Evolutionary conservation across 2,113 vertebrate species (phyloP).

Genomic region (Brachypteracias leptosomus): DNA sequence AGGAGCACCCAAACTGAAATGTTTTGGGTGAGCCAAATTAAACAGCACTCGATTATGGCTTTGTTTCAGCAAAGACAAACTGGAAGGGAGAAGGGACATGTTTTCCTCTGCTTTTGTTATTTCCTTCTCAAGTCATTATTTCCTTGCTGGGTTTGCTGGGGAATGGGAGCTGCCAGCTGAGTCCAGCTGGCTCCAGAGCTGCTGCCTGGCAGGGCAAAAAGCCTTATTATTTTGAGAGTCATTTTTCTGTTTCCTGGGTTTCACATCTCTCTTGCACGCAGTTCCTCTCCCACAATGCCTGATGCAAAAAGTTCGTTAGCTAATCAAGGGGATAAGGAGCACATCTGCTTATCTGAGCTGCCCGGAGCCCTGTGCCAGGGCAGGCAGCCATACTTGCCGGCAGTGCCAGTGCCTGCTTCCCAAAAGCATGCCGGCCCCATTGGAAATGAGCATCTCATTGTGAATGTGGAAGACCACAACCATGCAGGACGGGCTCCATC

Average conservation of each 20-base stretch:
- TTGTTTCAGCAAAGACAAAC: background rate
- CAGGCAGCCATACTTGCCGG: fast-evolving
- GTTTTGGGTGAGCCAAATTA: background rate
- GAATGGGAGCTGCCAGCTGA: background rate
- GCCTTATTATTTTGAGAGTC: background rate
- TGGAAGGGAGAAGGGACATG: background rate
- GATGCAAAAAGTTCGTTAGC: background rate
- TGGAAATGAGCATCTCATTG: fast-evolving
- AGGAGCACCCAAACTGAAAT: background rate
- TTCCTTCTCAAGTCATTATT: background rate
- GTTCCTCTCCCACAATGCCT: background rate
- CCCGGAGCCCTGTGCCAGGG: fast-evolving
- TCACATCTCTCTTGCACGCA: background rate
- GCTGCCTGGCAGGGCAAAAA: fast-evolving
- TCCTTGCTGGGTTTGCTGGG: background rate
- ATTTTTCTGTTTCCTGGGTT: background rate
- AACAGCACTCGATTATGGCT: fast-evolving
- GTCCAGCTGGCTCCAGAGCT: background rate
- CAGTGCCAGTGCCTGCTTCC: background rate
- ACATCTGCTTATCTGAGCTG: background rate
- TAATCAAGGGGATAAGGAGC: fast-evolving
- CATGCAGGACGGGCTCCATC: background rate
- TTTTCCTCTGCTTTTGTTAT: background rate
- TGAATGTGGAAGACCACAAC: background rate
- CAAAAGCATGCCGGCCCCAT: fast-evolving